These are phyloP conservation scores for Cyprinodon diabolis DNA, from an alignment of 2,797 vertebrate species.

Conservation along the genomic window DNA sequence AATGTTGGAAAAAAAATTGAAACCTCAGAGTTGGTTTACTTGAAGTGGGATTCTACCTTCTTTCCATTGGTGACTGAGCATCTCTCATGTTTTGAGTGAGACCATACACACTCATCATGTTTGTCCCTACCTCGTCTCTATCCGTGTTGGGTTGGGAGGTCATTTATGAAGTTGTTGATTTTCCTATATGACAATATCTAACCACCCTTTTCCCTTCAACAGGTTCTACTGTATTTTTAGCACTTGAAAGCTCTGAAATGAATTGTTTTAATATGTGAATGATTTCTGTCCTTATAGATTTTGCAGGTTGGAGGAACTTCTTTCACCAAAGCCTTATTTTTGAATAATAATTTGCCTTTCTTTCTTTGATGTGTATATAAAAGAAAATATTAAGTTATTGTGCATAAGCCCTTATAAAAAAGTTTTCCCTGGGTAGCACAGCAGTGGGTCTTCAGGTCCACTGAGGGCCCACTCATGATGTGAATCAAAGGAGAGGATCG, in stretches of 20 bases:
- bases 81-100: slow-evolving; percentile 82
- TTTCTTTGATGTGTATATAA: slow-evolving; percentile 46
- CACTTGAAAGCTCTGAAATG: slow-evolving; percentile 22
- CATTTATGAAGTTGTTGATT: slow-evolving; percentile 29
- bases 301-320: slow-evolving; percentile 47
- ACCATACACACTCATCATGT: slow-evolving; percentile 76
- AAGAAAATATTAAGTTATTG: slow-evolving; percentile 1
- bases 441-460: slow-evolving; percentile 61
- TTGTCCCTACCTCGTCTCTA: slow-evolving; percentile 70
- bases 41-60: slow-evolving; percentile 78
- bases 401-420: slow-evolving; percentile 51
- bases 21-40: slow-evolving; percentile 78
- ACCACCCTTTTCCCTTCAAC: slow-evolving; percentile 28
- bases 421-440: slow-evolving; percentile 50
- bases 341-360: slow-evolving; percentile 59
- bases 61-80: slow-evolving; percentile 78
- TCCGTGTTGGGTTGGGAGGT: slow-evolving; percentile 64
- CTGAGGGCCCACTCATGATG: slow-evolving; percentile 62
- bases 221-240: slow-evolving; percentile 34
- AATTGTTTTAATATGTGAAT: slow-evolving; percentile 35
- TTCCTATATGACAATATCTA: slow-evolving; percentile 32
- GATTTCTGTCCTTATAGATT: slow-evolving; percentile 45
- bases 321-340: slow-evolving; percentile 31
- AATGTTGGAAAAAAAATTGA: slow-evolving; percentile 82
- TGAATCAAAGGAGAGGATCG: slow-evolving; percentile 70